Conservation (phyloP, 2,797 vertebrate genomes). For the Gymnopithys bicolor region DNA sequence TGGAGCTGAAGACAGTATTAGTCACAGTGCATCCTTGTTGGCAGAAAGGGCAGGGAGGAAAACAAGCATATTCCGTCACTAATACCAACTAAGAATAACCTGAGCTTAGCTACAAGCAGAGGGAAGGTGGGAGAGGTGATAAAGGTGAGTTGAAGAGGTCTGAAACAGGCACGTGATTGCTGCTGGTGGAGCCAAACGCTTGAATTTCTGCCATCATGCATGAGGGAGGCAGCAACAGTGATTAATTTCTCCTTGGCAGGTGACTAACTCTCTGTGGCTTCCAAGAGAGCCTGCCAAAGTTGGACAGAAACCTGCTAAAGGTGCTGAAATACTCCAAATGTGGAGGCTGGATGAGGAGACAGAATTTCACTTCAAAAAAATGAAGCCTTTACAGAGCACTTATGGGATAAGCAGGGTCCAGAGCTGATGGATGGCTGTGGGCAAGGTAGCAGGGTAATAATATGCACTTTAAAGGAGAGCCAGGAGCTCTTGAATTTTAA, state of each 20-base stretch:
- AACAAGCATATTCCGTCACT: background rate
- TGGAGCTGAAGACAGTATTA: background rate
- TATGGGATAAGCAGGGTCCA: background rate
- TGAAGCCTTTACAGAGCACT: background rate
- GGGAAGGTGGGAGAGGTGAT: background rate
- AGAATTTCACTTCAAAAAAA: background rate
- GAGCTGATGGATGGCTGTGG: background rate
- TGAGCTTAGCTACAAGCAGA: background rate
- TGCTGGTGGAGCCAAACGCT: background rate
- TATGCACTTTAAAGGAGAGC: background rate
- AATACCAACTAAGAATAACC: background rate
- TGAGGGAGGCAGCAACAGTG: background rate
- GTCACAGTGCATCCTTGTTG: background rate
- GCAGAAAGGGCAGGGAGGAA: background rate
- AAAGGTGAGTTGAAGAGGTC: background rate
- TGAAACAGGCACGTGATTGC: background rate
- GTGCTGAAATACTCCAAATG: background rate
- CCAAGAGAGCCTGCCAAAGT: conserved; percentile 3
- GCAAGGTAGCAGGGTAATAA: background rate
- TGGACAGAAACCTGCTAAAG: conserved; percentile 1
- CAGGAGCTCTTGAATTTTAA: conserved; percentile 18
- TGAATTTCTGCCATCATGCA: background rate
- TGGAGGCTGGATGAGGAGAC: background rate
- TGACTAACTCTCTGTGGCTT: background rate
- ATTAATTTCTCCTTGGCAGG: conserved; percentile 52